Percentiles rank a stretch among this genome's conserved stretches.
These are phyloP conservation scores for Thalassarche chlororhynchos DNA, from an alignment of 2,113 vertebrate species.

Conservation along the genomic window DNA sequence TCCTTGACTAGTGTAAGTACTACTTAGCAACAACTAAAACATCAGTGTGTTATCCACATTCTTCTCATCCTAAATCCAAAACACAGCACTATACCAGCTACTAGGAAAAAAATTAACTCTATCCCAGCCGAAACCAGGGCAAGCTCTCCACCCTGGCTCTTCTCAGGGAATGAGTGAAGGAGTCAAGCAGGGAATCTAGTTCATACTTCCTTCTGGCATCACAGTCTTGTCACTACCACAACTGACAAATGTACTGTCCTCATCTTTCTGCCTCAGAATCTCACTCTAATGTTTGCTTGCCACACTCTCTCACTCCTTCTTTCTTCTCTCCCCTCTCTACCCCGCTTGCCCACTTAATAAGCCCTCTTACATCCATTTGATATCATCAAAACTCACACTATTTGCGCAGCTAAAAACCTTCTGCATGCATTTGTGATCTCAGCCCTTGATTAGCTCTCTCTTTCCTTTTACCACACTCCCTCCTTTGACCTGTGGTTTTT, in stretches of 20 bases:
- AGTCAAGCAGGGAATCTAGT: not conserved
- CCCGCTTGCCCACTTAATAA: not conserved
- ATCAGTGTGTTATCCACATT: no score
- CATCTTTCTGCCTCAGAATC: not conserved
- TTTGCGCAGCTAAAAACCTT: not conserved
- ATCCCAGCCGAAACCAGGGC: no score
- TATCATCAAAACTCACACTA: not conserved
- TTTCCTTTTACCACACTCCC: not conserved
- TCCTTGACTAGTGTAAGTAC: no score
- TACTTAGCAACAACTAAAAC: no score
- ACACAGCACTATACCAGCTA: no score
- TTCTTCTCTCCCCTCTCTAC: not conserved
- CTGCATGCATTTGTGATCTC: not conserved
- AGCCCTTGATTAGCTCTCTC: not conserved
- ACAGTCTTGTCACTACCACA: not conserved
- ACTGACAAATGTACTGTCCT: not conserved
- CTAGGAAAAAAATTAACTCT: no score
- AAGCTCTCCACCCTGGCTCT: not conserved
- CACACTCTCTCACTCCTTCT: not conserved
- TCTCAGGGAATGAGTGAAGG: not conserved
- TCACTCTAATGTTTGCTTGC: not conserved
- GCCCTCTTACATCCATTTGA: not conserved
- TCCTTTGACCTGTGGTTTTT: not conserved
- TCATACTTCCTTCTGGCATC: not conserved
- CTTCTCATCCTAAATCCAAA: no score